Evolutionary conservation across 2,888 invertebrate species (phyloP).

Genomic region (Drosophila dives): DNA sequence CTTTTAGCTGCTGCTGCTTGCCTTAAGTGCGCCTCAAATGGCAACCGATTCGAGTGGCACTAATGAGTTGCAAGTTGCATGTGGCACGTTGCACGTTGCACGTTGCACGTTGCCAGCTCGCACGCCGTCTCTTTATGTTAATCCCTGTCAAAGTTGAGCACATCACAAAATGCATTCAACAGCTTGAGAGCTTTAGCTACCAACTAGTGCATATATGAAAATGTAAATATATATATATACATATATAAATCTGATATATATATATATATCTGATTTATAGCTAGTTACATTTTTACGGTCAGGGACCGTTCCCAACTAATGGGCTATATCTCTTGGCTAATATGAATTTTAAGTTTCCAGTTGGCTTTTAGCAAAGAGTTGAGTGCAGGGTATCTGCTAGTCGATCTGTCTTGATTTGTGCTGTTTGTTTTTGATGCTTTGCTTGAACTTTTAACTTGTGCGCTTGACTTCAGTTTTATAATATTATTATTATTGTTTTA

Average conservation of each 20-base stretch:
- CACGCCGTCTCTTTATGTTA: slow-evolving; percentile 5
- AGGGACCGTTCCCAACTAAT: background rate
- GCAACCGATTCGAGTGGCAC: slow-evolving; percentile 45
- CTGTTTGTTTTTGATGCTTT: background rate
- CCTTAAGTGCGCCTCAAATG: slow-evolving; percentile 26
- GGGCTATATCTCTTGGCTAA: background rate
- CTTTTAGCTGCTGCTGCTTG: slow-evolving; percentile 26
- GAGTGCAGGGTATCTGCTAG: background rate
- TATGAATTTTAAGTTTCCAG: background rate
- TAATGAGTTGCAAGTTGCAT: slow-evolving; percentile 51
- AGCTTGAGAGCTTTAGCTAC: background rate
- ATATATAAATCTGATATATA: background rate
- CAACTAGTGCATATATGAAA: background rate
- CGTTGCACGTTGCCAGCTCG: background rate
- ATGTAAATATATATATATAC: background rate
- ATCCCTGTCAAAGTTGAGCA: slow-evolving; percentile 15
- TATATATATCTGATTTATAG: background rate
- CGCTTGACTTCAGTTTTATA: background rate
- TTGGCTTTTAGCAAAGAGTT: background rate
- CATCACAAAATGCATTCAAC: slow-evolving; percentile 10
- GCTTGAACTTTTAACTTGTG: no score
- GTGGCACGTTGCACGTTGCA: background rate
- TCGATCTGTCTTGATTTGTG: background rate
- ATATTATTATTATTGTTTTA: background rate
- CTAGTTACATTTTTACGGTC: background rate